Conservation (phyloP, 1,140 invertebrate species). For the Meteorus sp. region DNA sequence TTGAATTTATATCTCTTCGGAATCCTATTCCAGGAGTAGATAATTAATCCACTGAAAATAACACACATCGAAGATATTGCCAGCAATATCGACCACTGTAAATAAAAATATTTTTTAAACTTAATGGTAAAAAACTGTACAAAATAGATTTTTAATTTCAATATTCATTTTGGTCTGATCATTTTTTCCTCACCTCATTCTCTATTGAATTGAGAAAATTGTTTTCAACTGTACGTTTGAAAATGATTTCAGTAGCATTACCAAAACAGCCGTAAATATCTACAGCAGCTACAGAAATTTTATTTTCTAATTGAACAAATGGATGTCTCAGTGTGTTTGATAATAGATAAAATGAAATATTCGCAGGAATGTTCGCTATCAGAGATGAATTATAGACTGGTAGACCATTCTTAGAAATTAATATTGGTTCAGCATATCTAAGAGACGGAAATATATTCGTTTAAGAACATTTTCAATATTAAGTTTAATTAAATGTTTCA, state of each 20-base stretch:
- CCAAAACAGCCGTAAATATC: conserved; percentile 41
- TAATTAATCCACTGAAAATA: conserved; percentile 13
- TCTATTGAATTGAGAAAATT: conserved; percentile 13
- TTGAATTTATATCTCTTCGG: conserved; percentile 24
- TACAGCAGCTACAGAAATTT: conserved; percentile 41
- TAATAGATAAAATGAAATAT: conserved; percentile 35
- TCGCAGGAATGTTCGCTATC: conserved; percentile 32
- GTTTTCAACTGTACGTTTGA: conserved; percentile 17
- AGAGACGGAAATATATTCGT: conserved; percentile 23
- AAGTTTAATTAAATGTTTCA: not conserved
- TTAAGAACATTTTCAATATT: not conserved
- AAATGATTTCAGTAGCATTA: conserved; percentile 28
- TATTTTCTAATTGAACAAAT: conserved; percentile 20
- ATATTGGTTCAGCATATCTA: conserved; percentile 42
- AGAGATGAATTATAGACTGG: conserved; percentile 45
- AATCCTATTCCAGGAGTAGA: conserved; percentile 15
- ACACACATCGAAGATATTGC: not conserved
- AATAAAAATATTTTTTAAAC: not conserved
- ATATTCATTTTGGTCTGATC: conserved; percentile 16
- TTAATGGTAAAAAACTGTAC: not conserved
- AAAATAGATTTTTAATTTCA: conserved; percentile 13
- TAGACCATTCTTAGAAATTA: conserved; percentile 41
- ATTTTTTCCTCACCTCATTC: no score
- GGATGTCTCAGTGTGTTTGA: conserved; percentile 23
- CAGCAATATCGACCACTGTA: conserved; percentile 23